Conservation (phyloP, 2,888 invertebrate species). For the Caenorhabditis sp. region DNA sequence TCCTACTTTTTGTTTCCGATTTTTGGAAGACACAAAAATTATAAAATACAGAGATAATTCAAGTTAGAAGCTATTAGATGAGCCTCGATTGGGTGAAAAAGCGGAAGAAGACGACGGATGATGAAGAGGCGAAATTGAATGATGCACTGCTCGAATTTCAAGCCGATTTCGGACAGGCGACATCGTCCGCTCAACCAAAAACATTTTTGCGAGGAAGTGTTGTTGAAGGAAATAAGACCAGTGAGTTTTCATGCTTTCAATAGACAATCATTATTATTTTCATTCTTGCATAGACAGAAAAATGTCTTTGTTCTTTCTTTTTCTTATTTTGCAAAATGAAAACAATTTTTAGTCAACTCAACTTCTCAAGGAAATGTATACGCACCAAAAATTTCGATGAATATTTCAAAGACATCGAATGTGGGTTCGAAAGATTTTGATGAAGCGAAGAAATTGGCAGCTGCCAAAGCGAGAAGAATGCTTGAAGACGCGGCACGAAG, state of each 20-base stretch:
- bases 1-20: neutral
- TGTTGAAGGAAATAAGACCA: slow-evolving; percentile 74
- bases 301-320: neutral
- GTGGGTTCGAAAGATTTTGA: slow-evolving; percentile 50
- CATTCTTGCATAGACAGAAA: neutral
- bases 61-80: slow-evolving; percentile 4
- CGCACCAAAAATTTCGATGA: slow-evolving; percentile 39
- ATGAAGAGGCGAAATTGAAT: slow-evolving; percentile 41
- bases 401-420: slow-evolving; percentile 22
- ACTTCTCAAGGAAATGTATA: slow-evolving; percentile 22
- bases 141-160: slow-evolving; percentile 41
- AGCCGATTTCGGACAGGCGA: slow-evolving; percentile 35
- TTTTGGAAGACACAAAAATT: neutral
- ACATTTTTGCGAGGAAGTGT: slow-evolving; percentile 98
- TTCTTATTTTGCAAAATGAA: slow-evolving; percentile 1
- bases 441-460: slow-evolving; percentile 62
- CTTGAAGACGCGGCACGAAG: slow-evolving; percentile 54
- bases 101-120: slow-evolving; percentile 25
- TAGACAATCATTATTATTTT: neutral
- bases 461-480: slow-evolving; percentile 64
- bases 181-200: slow-evolving; percentile 74
- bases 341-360: slow-evolving; percentile 20
- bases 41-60: neutral
- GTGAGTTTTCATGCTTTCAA: slow-evolving; percentile 28
- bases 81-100: slow-evolving; percentile 41